Base-by-base conservation (phyloP, 2,888 invertebrate genomes). In the Serrognathus titanus region DNA sequence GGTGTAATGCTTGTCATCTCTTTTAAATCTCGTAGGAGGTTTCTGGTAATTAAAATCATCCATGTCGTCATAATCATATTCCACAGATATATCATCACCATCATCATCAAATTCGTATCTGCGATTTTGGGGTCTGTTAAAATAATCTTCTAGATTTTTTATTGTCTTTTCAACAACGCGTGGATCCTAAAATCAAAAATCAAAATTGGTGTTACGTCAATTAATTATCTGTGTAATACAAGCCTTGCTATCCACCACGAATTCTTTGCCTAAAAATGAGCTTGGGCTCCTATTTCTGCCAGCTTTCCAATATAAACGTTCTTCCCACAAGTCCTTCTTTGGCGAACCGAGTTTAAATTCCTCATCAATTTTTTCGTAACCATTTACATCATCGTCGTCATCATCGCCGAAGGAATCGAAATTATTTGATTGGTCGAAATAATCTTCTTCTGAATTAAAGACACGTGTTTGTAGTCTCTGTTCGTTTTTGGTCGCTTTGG, bases 71-170 rank as follows among this genome's bases (percentile, higher is more conserved):
- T 57, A 49, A 13, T 52, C 45, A 12, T 52, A 12, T 7, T 52
- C 43, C 16, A 12, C 40, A 39, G 46, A 53, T 12, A 47, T 24
- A 47, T 57, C 20, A 13, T 36, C 13, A n/a, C n/a, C n/a, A 41
- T 50, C 50, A 10, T 53, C 12, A 12, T 37, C 41, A 3, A 10
- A 9, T 12, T 48, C 37, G 10, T 43, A 13, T 13, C 7, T 9
- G 12, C 8, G 3, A 10, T 41, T 9, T 46, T n/a, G 9, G 11
- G 39, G 35, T n/a, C 54, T 20, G 24, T 61, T 64, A 38, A 65
- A 63, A 48, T 57, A 65, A 13, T 58, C 49, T 56, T 63, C 63
- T 31, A 63, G 41, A 37, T 51, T 47, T 47, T 53, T 56, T 11
- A 65, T 62, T 3, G 62, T 55, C n/a, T 59, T 50, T 16, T 56